Percentiles rank a stretch among this genome's conserved stretches.
Conservation (phyloP, 2,113 vertebrate genomes). For the Chaetops frenatus region DNA sequence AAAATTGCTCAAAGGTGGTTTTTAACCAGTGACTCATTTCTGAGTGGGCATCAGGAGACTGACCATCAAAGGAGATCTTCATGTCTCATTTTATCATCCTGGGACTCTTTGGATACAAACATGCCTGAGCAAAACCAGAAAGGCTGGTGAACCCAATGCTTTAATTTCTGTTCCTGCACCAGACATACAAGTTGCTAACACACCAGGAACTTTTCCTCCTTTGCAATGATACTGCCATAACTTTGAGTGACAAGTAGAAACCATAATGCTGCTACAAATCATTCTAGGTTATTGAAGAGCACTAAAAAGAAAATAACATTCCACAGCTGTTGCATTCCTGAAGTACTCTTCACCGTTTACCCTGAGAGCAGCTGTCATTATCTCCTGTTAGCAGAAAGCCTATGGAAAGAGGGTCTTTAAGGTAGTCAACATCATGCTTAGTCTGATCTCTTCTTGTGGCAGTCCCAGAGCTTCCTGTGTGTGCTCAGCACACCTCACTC, state of each 20-base stretch:
- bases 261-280: background rate
- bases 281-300: background rate
- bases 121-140: background rate
- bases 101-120: background rate
- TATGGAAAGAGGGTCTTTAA: background rate
- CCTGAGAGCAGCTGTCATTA: background rate
- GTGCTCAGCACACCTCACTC: background rate
- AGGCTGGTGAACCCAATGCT: background rate
- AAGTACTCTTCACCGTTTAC: background rate
- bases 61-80: background rate
- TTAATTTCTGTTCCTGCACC: background rate
- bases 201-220: background rate
- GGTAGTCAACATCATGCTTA: background rate
- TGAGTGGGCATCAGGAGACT: background rate
- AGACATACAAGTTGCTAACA: background rate
- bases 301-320: background rate
- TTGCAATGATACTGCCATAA: background rate
- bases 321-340: background rate
- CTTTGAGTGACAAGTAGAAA: slow-evolving; percentile 2
- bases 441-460: background rate
- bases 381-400: background rate
- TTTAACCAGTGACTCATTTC: slow-evolving; percentile 8
- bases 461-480: background rate
- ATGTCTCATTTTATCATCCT: background rate
- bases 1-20: background rate